Percentiles rank a stretch among this genome's conserved stretches.
phyloP scores from a whole-genome alignment of 1,140 invertebrate genomes.

The Macrobrachium nipponense region DNA sequence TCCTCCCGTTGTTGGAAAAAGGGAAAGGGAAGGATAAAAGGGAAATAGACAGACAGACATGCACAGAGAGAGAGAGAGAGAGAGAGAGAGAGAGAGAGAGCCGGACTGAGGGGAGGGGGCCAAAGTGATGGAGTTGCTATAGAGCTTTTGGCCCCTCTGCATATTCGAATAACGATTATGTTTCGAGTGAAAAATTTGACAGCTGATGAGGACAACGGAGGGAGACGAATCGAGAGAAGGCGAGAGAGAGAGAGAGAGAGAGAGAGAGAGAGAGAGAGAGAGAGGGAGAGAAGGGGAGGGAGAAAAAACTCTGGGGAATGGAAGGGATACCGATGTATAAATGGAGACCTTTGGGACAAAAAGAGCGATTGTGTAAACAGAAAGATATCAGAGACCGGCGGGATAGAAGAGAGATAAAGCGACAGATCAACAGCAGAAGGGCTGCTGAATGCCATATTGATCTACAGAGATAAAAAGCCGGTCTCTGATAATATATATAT shows the following conservation, averaged over 20 bases:
- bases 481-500: background rate
- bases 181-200: too few species aligned
- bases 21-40: too few species aligned
- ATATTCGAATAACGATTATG: too few species aligned
- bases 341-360: background rate
- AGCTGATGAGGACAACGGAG: background rate
- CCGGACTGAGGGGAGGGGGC: too few species aligned
- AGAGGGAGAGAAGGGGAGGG: too few species aligned
- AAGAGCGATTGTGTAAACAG: background rate
- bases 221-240: background rate
- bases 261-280: slow-evolving; percentile 27
- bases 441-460: background rate
- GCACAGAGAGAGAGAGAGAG: too few species aligned
- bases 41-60: too few species aligned
- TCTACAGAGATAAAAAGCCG: background rate
- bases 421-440: background rate
- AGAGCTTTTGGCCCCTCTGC: too few species aligned
- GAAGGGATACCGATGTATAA: too few species aligned
- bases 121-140: too few species aligned
- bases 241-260: slow-evolving; percentile 23
- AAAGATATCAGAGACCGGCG: background rate
- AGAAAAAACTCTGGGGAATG: background rate
- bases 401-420: background rate
- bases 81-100: too few species aligned
- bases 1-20: too few species aligned